A percentile compares a stretch with the other conserved stretches of the same genome.
Conservation (phyloP, 2,797 vertebrate genomes). For the Alca torda region DNA sequence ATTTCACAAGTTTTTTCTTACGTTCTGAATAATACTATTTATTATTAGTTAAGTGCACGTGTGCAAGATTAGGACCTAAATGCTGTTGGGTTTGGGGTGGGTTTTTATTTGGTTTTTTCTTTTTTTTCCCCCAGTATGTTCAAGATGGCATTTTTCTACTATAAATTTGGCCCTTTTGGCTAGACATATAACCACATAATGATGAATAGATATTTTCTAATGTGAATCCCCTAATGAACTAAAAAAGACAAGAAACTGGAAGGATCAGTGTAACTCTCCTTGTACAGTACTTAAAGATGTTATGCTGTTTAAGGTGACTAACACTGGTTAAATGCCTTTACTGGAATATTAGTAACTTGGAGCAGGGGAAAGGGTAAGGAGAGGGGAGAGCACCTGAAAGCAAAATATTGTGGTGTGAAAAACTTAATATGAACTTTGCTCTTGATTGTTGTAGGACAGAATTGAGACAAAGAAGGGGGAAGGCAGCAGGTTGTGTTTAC, state of each 20-base stretch:
- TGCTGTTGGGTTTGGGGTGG: background rate
- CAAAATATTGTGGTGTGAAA: background rate
- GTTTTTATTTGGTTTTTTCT: background rate
- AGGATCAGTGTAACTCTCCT: background rate
- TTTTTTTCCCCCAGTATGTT: background rate
- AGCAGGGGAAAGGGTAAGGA: background rate
- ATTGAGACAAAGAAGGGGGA: background rate
- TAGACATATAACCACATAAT: background rate
- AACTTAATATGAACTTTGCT: background rate
- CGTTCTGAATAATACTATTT: background rate
- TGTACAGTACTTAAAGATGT: background rate
- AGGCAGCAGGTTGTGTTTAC: background rate
- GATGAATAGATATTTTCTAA: background rate
- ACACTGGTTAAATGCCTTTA: background rate
- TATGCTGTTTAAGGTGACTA: background rate
- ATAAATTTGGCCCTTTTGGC: background rate
- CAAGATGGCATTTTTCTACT: background rate
- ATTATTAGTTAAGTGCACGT: background rate
- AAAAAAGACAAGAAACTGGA: background rate
- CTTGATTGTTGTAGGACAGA: background rate
- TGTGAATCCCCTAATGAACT: background rate
- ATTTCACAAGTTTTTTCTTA: background rate
- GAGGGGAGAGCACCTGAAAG: background rate
- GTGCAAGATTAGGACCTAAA: background rate
- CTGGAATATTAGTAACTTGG: background rate